A percentile compares a stretch with the other conserved stretches of the same genome.
phyloP scores from a whole-genome alignment of 2,113 vertebrate species.

The Melanerpes formicivorus region DNA sequence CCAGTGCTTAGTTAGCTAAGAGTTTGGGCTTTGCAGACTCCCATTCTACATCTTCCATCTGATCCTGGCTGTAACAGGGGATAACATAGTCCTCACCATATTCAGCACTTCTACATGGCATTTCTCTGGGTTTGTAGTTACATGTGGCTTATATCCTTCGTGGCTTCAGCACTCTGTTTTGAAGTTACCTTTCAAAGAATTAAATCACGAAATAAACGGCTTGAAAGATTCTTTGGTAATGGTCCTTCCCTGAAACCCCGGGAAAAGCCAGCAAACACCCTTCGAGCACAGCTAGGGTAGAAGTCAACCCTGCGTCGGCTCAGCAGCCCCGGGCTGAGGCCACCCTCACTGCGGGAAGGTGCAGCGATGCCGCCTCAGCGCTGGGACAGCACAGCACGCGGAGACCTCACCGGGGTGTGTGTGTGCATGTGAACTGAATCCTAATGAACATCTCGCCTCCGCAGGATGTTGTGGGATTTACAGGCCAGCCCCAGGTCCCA shows the following conservation, averaged over 20 bases:
- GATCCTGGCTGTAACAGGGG: too few species aligned
- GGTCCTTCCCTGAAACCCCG: too few species aligned
- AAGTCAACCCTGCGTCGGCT: neutral
- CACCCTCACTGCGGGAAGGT: neutral
- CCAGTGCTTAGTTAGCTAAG: too few species aligned
- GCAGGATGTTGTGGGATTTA: accelerated
- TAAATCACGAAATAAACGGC: neutral
- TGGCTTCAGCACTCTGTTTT: neutral
- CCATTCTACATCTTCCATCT: too few species aligned
- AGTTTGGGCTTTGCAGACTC: too few species aligned
- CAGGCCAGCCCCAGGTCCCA: neutral
- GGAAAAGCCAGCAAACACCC: neutral
- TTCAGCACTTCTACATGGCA: too few species aligned
- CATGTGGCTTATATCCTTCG: neutral
- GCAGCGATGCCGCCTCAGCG: accelerated
- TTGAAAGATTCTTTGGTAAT: accelerated
- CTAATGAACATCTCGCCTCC: accelerated
- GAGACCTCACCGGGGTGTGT: neutral
- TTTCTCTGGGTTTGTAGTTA: neutral
- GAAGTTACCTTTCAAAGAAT: neutral
- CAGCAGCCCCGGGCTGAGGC: neutral
- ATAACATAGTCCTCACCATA: too few species aligned
- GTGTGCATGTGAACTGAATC: accelerated
- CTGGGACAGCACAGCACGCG: accelerated
- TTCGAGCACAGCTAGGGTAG: too few species aligned